Evolutionary conservation across 2,113 vertebrate genomes (phyloP), one percentile per base, ranked within the genome.

Genomic region (Actenoides hombroni): DNA sequence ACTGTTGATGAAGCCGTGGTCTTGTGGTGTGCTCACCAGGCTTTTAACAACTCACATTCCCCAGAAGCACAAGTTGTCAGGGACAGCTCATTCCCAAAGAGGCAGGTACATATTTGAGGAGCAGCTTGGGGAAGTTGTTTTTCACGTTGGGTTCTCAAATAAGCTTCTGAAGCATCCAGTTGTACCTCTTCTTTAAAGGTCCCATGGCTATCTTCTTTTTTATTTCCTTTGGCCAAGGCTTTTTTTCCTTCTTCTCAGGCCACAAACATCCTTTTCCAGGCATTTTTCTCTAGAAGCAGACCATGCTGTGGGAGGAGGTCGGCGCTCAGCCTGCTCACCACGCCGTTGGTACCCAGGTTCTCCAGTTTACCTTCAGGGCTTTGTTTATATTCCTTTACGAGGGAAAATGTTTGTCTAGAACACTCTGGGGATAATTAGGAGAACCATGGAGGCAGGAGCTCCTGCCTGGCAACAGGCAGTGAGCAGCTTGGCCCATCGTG

Each of bases 1-100:
- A 9, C 5, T 3, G 0, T 14, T 21, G 20, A 60, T 67, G 1
- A 67, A 40, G 4, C 35, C 3, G 0, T 9, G 24, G 6, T 33
- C 42, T 78, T 1, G 0, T 64, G 67, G 33, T 29, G 51, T 18
- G 26, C 16, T 40, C 46, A 14, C 37, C 59, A 25, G 42, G 23
- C n/a, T 83, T 83, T 42, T 31, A 9, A 4, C 20, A 2, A 2
- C 23, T 39, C 39, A 7, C 7, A 10, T 48, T 68, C 26, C 60
- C 44, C 39, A 40, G 69, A 25, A 60, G 57, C 57, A 19, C 17
- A 8, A 59, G 31, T 60, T 23, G 74, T 39, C 60, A 57, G 61
- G 44, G n/a, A 11, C n/a, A n/a, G 61, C 59, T 46, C 16, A 11
- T 79, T 35, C 77, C 88, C 53, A 11, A 11, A 42, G 63, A 53